Evolutionary conservation across 2,888 invertebrate genomes (phyloP).

Genomic region (Torymus aiolomorphi): DNA sequence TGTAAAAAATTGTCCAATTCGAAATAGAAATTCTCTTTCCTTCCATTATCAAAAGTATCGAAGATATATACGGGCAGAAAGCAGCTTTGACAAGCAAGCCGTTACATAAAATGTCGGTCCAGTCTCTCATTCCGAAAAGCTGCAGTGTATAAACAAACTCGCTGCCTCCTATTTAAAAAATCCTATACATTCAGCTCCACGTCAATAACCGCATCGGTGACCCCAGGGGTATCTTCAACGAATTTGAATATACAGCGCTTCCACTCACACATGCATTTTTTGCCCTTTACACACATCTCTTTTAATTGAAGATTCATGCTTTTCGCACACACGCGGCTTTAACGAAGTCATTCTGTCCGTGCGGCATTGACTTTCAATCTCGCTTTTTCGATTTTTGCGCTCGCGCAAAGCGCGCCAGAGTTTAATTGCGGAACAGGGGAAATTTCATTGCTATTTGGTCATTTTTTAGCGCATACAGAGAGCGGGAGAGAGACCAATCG

Average conservation of each 20-base stretch:
- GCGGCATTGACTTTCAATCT: constrained; percentile 56
- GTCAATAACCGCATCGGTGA: not conserved
- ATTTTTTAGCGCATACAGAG: constrained; percentile 38
- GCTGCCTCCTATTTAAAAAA: no score
- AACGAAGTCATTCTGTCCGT: constrained; percentile 50
- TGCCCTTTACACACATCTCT: constrained; percentile 27
- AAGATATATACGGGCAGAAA: not conserved
- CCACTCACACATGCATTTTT: constrained; percentile 23
- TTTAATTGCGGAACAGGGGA: constrained; percentile 54
- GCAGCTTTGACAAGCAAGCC: constrained; percentile 12
- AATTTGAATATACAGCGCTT: constrained; percentile 53
- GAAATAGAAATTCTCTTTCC: constrained; percentile 9
- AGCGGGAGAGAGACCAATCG: constrained; percentile 10
- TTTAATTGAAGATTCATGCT: constrained; percentile 54
- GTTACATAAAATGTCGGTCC: constrained; percentile 28
- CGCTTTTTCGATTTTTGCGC: constrained; percentile 53
- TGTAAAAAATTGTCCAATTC: no score
- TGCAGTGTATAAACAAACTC: no score
- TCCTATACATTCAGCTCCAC: not conserved
- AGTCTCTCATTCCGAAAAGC: not conserved
- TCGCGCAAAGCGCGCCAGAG: constrained; percentile 11
- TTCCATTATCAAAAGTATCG: not conserved
- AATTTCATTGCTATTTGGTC: constrained; percentile 56
- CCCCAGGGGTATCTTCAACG: constrained; percentile 51
- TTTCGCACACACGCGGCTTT: constrained; percentile 8